Evolutionary conservation across 2,888 invertebrate genomes (phyloP).

Genomic region (Ophraella communa): DNA sequence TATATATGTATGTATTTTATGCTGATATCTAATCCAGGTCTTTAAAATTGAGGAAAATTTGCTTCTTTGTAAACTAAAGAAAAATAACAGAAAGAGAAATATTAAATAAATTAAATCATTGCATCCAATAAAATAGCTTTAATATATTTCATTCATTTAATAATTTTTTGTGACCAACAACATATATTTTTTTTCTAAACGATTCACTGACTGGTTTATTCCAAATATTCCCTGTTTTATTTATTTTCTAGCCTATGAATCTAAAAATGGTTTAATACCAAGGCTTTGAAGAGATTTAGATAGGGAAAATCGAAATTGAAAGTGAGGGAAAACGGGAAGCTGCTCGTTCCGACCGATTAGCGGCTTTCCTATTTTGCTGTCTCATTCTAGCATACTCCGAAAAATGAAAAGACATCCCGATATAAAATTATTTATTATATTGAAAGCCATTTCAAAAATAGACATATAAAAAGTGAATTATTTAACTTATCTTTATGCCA

Average conservation of each 20-base stretch:
- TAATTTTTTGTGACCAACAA: background rate
- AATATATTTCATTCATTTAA: too few species aligned
- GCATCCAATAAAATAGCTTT: too few species aligned
- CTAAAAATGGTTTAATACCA: constrained; percentile 37
- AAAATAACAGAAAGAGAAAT: too few species aligned
- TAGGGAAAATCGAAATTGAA: constrained; percentile 48
- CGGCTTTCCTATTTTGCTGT: constrained; percentile 2
- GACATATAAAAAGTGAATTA: background rate
- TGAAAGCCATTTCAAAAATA: background rate
- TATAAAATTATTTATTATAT: constrained; percentile 6
- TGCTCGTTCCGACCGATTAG: constrained; percentile 46
- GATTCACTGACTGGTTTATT: background rate
- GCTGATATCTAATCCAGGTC: too few species aligned
- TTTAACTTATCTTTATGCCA: background rate
- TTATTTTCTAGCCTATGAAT: constrained; percentile 19
- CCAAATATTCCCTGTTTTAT: constrained; percentile 9
- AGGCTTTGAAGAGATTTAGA: constrained; percentile 44
- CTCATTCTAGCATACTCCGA: background rate
- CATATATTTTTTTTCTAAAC: background rate
- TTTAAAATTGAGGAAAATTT: too few species aligned
- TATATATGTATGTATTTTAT: too few species aligned
- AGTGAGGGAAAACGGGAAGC: constrained; percentile 41
- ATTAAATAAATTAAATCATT: too few species aligned
- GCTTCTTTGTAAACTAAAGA: too few species aligned
- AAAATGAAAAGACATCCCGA: background rate